phyloP scores from a whole-genome alignment of 30 jellyfish, hydroid and myxozoan species.

The Cassiopea xamachana region DNA sequence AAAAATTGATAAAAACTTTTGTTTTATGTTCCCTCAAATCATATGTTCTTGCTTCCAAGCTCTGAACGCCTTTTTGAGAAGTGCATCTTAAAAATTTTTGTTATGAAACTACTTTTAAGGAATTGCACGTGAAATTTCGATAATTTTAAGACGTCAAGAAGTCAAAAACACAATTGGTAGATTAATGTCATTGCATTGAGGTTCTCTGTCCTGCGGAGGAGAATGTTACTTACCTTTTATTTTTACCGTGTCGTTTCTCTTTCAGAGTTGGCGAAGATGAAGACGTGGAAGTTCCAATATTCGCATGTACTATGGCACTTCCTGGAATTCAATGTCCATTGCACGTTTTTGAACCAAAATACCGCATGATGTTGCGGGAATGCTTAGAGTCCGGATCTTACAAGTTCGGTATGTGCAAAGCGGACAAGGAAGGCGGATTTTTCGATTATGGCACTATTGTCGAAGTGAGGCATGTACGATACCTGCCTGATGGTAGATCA shows the following conservation, averaged over 20 bases:
- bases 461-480: slow-evolving; percentile 68
- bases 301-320: slow-evolving; percentile 78
- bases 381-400: slow-evolving; percentile 86
- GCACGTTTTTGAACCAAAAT: slow-evolving; percentile 91
- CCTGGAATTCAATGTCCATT: slow-evolving; percentile 85
- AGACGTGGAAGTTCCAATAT: slow-evolving; percentile 86
- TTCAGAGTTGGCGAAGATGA: slow-evolving; percentile 94
- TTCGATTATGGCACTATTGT: slow-evolving; percentile 89
- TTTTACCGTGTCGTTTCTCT: background rate
- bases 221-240: background rate
- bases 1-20: too few relatives aligned
- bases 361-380: slow-evolving; percentile 90
- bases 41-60: too few relatives aligned
- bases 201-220: background rate
- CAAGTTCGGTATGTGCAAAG: slow-evolving; percentile 90
- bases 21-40: too few relatives aligned
- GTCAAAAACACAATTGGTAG: too few relatives aligned
- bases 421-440: slow-evolving; percentile 67
- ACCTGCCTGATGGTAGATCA: slow-evolving; percentile 87
- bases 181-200: too few relatives aligned
- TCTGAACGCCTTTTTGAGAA: too few relatives aligned
- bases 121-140: too few relatives aligned
- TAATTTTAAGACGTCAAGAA: too few relatives aligned
- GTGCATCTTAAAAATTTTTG: too few relatives aligned
- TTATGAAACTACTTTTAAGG: too few relatives aligned